phyloP scores from a whole-genome alignment of 2,113 vertebrate genomes.

The Rhombomys opimus region DNA sequence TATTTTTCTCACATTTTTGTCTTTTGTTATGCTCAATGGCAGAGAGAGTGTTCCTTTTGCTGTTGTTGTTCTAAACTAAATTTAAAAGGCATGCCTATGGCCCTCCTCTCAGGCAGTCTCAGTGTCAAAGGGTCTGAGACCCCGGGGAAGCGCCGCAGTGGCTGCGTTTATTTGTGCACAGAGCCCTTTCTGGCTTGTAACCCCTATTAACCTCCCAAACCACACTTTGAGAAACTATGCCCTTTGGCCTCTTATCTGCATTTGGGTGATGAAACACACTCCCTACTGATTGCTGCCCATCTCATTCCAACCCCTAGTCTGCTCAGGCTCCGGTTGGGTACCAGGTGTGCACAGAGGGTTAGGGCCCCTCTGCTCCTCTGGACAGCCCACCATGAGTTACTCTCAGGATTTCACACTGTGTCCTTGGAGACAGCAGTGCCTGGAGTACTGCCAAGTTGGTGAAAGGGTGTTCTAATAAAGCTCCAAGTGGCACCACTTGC shows the following conservation, averaged over 20 bases:
- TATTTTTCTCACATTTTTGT: neutral
- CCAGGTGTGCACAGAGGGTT: neutral
- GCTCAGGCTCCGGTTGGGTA: neutral
- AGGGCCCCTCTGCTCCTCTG: constrained; percentile 52
- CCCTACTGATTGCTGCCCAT: neutral
- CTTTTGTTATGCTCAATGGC: neutral
- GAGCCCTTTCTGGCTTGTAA: neutral
- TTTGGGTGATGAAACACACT: constrained; percentile 51
- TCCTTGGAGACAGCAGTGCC: constrained; percentile 86
- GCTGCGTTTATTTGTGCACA: neutral
- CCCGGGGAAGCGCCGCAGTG: neutral
- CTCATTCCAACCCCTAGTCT: neutral
- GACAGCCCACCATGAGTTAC: constrained; percentile 80
- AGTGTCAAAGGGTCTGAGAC: neutral
- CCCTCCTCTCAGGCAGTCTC: neutral
- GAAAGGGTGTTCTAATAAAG: constrained; percentile 83
- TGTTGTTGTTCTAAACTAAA: neutral
- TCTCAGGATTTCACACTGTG: constrained; percentile 82
- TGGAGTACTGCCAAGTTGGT: constrained; percentile 85
- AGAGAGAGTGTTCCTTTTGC: neutral
- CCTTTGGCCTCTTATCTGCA: constrained; percentile 20
- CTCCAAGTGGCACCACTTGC: constrained; percentile 82
- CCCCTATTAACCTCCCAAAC: neutral
- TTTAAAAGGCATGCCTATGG: neutral
- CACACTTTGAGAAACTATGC: constrained; percentile 29